Evolutionary conservation across 2,797 vertebrate genomes (phyloP).

Genomic region (Neosilurus hyrtlii): DNA sequence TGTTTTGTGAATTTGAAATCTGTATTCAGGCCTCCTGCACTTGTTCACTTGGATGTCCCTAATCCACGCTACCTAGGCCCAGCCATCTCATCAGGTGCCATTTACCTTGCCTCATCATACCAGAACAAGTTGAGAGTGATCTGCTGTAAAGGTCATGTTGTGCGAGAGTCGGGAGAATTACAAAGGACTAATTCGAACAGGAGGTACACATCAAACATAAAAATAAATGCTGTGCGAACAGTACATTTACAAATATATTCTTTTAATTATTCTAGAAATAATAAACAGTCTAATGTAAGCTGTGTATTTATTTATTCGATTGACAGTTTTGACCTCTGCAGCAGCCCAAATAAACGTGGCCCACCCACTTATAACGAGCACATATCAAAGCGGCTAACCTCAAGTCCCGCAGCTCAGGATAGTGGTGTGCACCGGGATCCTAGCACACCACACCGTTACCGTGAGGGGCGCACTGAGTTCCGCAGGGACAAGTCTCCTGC

Average conservation of each 20-base stretch:
- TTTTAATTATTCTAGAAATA: neutral
- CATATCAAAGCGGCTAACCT: constrained; percentile 92
- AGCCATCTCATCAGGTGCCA: constrained; percentile 90
- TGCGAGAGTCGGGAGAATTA: constrained; percentile 80
- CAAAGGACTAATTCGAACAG: constrained; percentile 79
- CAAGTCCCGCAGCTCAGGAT: constrained; percentile 83
- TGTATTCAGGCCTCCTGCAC: constrained; percentile 78
- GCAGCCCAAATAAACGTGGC: constrained; percentile 93
- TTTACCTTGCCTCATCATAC: constrained; percentile 91
- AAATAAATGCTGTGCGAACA: neutral
- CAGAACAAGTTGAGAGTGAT: constrained; percentile 96
- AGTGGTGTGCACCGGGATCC: constrained; percentile 88
- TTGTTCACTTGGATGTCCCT: constrained; percentile 84
- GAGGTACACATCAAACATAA: constrained; percentile 68
- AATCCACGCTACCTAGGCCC: constrained; percentile 91
- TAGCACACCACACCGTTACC: constrained; percentile 94
- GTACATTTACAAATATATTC: neutral
- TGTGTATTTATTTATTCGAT: neutral
- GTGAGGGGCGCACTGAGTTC: constrained; percentile 93
- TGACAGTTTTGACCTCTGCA: constrained; percentile 57
- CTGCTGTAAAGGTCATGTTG: constrained; percentile 96
- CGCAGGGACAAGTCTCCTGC: constrained; percentile 95
- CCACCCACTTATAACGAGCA: constrained; percentile 98
- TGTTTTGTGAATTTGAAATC: constrained; percentile 15
- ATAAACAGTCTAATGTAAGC: neutral